Base-by-base conservation (phyloP, 2,797 vertebrate genomes). In the Typhlichthys subterraneus region DNA sequence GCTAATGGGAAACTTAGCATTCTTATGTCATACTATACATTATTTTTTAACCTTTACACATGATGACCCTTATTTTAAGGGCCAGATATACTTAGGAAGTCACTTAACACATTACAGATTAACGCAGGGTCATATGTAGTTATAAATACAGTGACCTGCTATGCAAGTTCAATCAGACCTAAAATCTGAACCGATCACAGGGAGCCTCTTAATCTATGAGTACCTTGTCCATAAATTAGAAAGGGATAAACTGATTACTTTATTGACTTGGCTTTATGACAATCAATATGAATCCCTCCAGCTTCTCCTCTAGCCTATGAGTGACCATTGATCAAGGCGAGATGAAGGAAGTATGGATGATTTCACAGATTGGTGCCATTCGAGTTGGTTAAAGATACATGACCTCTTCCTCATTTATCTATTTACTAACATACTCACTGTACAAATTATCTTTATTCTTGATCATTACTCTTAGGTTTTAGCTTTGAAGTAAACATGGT, bases 321-420 rank as follows among this genome's bases (percentile, higher is more conserved):
- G 75, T 80, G 78, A 67, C 54, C 73, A 87, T 90, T 78, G 84
- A 88, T 88, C 84, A 77, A 2, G 71, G 64, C n/a, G 2, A 45
- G 72, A 71, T 84, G 77, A 82, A 73, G 81, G 70, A 53, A 53
- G 69, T 77, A 77, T 83, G 73, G 71, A 58, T 60, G 79, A 71
- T 85, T 87, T 83, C 70, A 78, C 78, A 75, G 72, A 73, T 75
- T 79, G 80, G 66, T 77, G 75, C 53, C 2, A 69, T 70, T 78
- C 66, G 76, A 81, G 57, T 60, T 69, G 63, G 54, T 79, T 69
- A 74, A 72, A 82, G 77, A 45, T 5, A 14, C 29, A 10, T 63
- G 1, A 6, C 1, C 2, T 13, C 55, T 9, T 68, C 47, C 2
- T 8, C 49, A 59, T 38, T 51, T 45, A 33, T 8, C 3, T 56